These are phyloP conservation scores for Argyresthia albistria DNA, from an alignment of 2,888 invertebrate species.

Conservation along the genomic window DNA sequence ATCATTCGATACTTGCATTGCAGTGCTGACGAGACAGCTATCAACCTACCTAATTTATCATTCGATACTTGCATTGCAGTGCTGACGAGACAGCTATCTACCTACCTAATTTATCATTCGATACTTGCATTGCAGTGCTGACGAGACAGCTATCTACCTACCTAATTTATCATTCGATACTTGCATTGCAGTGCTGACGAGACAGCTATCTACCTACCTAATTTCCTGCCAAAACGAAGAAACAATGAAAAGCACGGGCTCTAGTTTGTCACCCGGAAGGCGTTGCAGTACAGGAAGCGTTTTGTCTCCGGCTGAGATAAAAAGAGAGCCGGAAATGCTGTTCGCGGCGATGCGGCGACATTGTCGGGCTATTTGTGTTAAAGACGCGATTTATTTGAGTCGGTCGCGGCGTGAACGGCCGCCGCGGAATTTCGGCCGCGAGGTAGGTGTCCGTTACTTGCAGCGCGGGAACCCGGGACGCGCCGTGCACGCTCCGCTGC, in stretches of 20 bases:
- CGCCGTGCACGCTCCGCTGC: conserved; percentile 19
- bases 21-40: too few relatives aligned
- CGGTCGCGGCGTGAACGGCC: conserved; percentile 66
- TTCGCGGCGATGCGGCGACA: conserved; percentile 65
- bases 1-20: too few relatives aligned
- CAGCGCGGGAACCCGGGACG: conserved; percentile 9
- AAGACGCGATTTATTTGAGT: conserved; percentile 70
- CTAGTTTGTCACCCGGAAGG: conserved; percentile 19
- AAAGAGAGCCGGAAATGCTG: conserved; percentile 64
- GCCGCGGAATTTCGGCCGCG: conserved; percentile 64
- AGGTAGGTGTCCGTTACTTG: conserved; percentile 64
- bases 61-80: too few relatives aligned
- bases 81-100: too few relatives aligned
- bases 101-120: too few relatives aligned
- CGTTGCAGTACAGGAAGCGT: conserved; percentile 44
- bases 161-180: too few relatives aligned
- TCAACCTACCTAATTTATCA: too few relatives aligned
- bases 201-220: too few relatives aligned
- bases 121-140: too few relatives aligned
- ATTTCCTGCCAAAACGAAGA: not conserved
- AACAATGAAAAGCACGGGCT: not conserved
- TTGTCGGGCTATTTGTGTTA: conserved; percentile 68
- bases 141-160: too few relatives aligned
- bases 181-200: too few relatives aligned
- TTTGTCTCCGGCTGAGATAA: conserved; percentile 23